Evolutionary conservation across 1,140 invertebrate species (phyloP), one percentile per base, ranked within the genome.

Genomic region (Mamestra configurata): DNA sequence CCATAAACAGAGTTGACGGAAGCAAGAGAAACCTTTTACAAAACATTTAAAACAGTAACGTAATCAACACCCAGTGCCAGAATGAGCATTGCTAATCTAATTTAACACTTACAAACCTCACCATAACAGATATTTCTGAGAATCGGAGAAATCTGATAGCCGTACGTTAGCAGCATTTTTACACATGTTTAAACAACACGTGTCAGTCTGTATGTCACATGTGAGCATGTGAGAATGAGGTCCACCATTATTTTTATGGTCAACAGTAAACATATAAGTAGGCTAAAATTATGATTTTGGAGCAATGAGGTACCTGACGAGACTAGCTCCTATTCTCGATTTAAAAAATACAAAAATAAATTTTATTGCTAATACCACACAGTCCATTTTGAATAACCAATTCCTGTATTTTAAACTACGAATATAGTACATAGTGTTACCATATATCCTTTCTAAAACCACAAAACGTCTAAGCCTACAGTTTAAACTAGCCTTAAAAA

Each of bases 401-500:
- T 31, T 31, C 5, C 27, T 31, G 5, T 31, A 31, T 31, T 31
- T 31, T 5, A 31, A 31, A 31, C 11, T 27, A 10, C 22, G n/a
- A n/a, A n/a, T n/a, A 27, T 57, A 4, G 10, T 5, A 13, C 24
- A 27, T 7, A 35, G 24, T 20, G n/a, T 6, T 20, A 18, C 35
- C 35, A 40, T 37, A 20, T 1, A 40, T 31, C 53, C 59, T 24
- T 49, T 46, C 37, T 46, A 27, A 46, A 49, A n/a, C 64, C 64
- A 27, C 64, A 15, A 46, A 24, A 43, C n/a, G 40, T 5, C 20
- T 46, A 37, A 46, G 22, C 11, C 20, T 7, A 68, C 6, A 68
- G 11, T 18, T 37, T 46, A 68, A 68, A 68, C 64, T 68, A 68
- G 22, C 73, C 18, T 40, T 43, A 57, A 76, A 76, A 76, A 61